Evolutionary conservation across 2,888 invertebrate species (phyloP).

Genomic region (Nomada flava): DNA sequence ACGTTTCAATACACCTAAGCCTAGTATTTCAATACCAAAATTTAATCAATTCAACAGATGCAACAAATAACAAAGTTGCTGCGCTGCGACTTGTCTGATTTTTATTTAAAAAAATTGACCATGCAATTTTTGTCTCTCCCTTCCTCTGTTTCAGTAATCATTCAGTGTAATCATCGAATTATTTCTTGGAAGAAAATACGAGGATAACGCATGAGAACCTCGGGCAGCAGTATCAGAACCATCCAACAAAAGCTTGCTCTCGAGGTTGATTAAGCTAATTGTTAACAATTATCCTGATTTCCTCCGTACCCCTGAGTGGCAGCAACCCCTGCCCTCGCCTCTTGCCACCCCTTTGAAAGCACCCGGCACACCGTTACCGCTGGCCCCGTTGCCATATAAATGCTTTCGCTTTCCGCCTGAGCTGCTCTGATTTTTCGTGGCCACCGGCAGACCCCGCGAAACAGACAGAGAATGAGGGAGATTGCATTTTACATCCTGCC

Average conservation of each 20-base stretch:
- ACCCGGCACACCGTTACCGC: slow-evolving; percentile 59
- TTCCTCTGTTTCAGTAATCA: too few relatives aligned
- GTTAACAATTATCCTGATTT: slow-evolving; percentile 84
- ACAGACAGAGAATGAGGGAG: slow-evolving; percentile 36
- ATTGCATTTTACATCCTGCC: slow-evolving; percentile 58
- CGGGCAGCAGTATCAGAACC: slow-evolving; percentile 71
- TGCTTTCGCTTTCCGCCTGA: slow-evolving; percentile 78
- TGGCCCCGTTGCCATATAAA: slow-evolving; percentile 75
- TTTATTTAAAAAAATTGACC: neutral
- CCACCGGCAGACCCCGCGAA: slow-evolving; percentile 53
- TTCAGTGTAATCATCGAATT: slow-evolving; percentile 41
- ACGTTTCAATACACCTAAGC: neutral
- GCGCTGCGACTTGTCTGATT: neutral
- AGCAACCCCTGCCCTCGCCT: slow-evolving; percentile 75
- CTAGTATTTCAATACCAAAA: too few relatives aligned
- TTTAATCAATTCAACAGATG: too few relatives aligned
- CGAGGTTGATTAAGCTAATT: slow-evolving; percentile 84
- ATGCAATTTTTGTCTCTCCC: neutral
- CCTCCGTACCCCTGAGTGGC: slow-evolving; percentile 78
- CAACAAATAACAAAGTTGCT: too few relatives aligned
- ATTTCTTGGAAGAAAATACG: slow-evolving; percentile 52
- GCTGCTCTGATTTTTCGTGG: slow-evolving; percentile 74
- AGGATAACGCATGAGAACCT: slow-evolving; percentile 71
- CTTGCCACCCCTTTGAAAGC: slow-evolving; percentile 66
- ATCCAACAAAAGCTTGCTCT: slow-evolving; percentile 82